phyloP scores from a whole-genome alignment of 2,797 vertebrate genomes.

The Enteromius thamalakanensis region DNA sequence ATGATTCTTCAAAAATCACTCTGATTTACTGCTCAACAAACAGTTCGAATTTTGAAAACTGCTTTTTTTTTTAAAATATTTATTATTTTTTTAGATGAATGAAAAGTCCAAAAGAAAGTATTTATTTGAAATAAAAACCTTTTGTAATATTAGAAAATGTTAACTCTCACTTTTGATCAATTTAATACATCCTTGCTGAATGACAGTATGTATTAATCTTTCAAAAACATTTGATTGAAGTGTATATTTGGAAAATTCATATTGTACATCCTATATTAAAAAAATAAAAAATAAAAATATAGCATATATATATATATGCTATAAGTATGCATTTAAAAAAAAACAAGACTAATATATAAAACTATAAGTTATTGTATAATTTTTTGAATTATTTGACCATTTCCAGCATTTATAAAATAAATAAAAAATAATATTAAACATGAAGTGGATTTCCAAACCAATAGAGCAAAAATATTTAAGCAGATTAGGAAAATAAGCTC shows the following conservation, averaged over 20 bases:
- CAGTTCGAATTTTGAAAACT: background rate
- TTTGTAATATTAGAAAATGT: background rate
- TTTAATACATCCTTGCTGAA: background rate
- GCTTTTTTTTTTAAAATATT: background rate
- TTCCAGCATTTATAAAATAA: background rate
- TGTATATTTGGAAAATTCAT: background rate
- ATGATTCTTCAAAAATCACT: too few relatives aligned
- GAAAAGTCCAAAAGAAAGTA: background rate
- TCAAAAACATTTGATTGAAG: background rate
- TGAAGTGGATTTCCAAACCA: background rate
- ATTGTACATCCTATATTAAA: background rate
- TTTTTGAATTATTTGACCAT: background rate
- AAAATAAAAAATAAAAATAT: too few relatives aligned
- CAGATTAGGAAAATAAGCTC: background rate
- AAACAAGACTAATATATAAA: too few relatives aligned
- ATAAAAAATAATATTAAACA: background rate
- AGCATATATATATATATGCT: too few relatives aligned
- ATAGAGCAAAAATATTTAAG: background rate
- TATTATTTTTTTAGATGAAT: background rate
- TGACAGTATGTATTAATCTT: background rate
- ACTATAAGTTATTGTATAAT: background rate
- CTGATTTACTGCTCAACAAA: background rate
- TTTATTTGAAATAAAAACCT: background rate
- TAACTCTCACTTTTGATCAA: background rate
- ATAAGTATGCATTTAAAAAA: too few relatives aligned